phyloP scores from a whole-genome alignment of 2,888 invertebrate genomes.

The Pristionchus mayeri region DNA sequence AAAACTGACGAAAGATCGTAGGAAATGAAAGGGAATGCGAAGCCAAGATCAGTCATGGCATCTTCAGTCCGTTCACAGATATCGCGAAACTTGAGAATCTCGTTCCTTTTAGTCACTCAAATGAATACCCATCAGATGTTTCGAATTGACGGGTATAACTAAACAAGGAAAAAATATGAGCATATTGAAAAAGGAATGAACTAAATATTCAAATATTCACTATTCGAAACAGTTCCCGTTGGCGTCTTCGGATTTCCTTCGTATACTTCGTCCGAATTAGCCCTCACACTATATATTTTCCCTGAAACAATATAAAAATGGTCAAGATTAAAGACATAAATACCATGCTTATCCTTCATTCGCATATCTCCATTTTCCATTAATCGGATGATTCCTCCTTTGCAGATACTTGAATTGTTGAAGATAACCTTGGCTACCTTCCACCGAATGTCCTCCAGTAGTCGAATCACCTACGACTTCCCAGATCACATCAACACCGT shows the following conservation, averaged over 20 bases:
- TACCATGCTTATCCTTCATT: background rate
- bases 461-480: background rate
- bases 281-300: background rate
- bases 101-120: background rate
- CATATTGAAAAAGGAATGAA: background rate
- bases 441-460: constrained; percentile 23
- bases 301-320: background rate
- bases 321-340: background rate
- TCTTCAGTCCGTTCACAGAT: background rate
- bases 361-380: constrained; percentile 48
- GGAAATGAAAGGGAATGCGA: background rate
- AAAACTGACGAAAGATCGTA: background rate
- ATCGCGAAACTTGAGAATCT: background rate
- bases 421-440: constrained; percentile 46
- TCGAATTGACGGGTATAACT: background rate
- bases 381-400: constrained; percentile 17
- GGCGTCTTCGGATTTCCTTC: background rate
- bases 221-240: background rate
- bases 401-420: background rate
- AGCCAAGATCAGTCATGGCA: background rate
- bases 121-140: background rate
- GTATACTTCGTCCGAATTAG: background rate
- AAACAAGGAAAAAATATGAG: background rate
- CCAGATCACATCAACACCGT: background rate
- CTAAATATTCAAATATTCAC: background rate